phyloP scores from a whole-genome alignment of 2,113 vertebrate genomes.

The Tetrax tetrax region DNA sequence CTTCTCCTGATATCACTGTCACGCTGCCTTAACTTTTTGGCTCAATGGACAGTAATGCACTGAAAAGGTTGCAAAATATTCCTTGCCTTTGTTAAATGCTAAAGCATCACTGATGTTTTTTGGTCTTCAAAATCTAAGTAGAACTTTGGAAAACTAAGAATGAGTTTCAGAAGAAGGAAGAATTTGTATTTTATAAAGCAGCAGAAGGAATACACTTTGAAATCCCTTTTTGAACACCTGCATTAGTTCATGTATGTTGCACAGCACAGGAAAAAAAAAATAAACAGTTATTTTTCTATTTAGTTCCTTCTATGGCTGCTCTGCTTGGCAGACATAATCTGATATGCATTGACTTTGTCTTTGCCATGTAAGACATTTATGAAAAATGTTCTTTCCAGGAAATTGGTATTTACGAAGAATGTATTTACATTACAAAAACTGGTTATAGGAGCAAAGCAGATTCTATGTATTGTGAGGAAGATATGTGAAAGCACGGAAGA shows the following conservation, averaged over 20 bases:
- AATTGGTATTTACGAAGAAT: neutral
- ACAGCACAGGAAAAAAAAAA: neutral
- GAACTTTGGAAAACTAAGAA: neutral
- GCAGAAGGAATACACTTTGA: neutral
- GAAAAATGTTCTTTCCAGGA: neutral
- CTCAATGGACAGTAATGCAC: neutral
- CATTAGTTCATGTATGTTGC: neutral
- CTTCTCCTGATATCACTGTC: neutral
- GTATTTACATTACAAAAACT: neutral
- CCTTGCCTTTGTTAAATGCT: neutral
- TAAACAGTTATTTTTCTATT: neutral
- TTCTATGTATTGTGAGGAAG: neutral
- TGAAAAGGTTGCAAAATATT: neutral
- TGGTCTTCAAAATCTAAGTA: neutral
- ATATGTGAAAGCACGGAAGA: neutral
- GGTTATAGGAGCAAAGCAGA: neutral
- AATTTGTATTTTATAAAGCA: neutral
- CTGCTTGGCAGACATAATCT: neutral
- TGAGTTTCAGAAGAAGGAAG: neutral
- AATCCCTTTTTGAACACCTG: neutral
- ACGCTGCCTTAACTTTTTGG: neutral
- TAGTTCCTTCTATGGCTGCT: neutral
- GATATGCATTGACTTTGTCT: neutral
- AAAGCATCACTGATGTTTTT: neutral
- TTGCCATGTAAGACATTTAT: neutral